A percentile compares a stretch with the other conserved stretches of the same genome.
Evolutionary conservation across 2,888 invertebrate genomes (phyloP).

Genomic region (Caradrina clavipalpis): DNA sequence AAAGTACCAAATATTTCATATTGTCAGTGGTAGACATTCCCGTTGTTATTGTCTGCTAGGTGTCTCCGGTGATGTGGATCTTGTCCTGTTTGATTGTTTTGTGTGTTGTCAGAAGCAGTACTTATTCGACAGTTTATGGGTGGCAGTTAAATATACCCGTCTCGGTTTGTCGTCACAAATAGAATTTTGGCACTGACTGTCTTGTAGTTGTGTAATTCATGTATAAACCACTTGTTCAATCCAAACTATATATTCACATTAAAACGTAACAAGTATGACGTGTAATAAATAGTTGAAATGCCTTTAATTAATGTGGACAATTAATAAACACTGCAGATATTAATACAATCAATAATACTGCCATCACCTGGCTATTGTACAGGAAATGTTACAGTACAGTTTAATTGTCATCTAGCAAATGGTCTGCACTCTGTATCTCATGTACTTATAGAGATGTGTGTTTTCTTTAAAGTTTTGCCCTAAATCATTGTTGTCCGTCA

Average conservation of each 20-base stretch:
- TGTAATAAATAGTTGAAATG: slow-evolving; percentile 61
- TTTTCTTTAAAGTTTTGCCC: slow-evolving; percentile 40
- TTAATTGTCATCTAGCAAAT: slow-evolving; percentile 11
- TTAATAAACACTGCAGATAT: slow-evolving; percentile 28
- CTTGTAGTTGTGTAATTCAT: slow-evolving; percentile 89
- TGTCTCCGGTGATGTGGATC: slow-evolving; percentile 33
- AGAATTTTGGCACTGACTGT: slow-evolving; percentile 90
- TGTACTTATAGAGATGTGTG: slow-evolving; percentile 12
- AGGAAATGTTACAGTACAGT: slow-evolving; percentile 29
- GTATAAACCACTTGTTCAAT: slow-evolving; percentile 88
- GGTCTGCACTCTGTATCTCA: neutral
- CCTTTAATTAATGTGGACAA: slow-evolving; percentile 40
- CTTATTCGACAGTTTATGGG: slow-evolving; percentile 89
- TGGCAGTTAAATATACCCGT: slow-evolving; percentile 90
- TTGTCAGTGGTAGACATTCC: slow-evolving; percentile 7
- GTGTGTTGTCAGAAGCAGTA: slow-evolving; percentile 80
- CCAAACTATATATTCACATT: slow-evolving; percentile 80
- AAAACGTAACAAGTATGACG: slow-evolving; percentile 70
- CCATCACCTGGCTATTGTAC: slow-evolving; percentile 19
- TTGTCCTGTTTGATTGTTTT: slow-evolving; percentile 57
- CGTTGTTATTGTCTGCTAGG: slow-evolving; percentile 14
- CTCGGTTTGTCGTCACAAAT: slow-evolving; percentile 90
- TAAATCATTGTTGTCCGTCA: slow-evolving; percentile 67
- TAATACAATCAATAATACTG: slow-evolving; percentile 26
- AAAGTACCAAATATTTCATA: slow-evolving; percentile 6